These are phyloP conservation scores for Ormia ochracea DNA, from an alignment of 2,888 invertebrate genomes.

Conservation along the genomic window DNA sequence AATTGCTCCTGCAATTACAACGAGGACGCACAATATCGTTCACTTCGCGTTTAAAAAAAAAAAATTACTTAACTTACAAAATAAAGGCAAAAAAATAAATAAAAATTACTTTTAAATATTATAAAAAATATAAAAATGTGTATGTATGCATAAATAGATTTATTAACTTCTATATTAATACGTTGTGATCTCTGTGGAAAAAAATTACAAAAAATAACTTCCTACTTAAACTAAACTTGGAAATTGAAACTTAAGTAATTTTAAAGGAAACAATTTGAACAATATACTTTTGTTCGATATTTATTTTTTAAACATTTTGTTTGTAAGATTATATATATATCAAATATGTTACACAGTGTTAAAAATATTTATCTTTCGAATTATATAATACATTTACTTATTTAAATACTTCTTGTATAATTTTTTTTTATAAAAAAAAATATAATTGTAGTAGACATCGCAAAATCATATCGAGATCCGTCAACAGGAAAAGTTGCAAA, in stretches of 20 bases:
- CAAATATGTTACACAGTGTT: conserved; percentile 35
- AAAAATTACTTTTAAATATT: too few relatives aligned
- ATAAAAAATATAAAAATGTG: too few relatives aligned
- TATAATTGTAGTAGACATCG: background rate
- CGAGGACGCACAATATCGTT: too few relatives aligned
- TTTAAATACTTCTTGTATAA: conserved; percentile 1
- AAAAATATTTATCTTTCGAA: conserved; percentile 18
- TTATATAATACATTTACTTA: conserved; percentile 27
- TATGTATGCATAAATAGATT: too few relatives aligned
- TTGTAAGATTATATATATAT: conserved; percentile 13
- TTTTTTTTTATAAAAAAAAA: conserved; percentile 6
- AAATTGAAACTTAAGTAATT: background rate
- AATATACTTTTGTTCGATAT: background rate
- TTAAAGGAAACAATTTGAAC: conserved; percentile 20
- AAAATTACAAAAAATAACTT: too few relatives aligned
- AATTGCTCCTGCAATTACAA: too few relatives aligned
- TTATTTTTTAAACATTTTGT: conserved; percentile 20
- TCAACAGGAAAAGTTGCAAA: background rate
- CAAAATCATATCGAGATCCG: conserved; percentile 15
- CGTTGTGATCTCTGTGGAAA: background rate
- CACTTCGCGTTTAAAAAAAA: too few relatives aligned
- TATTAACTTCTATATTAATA: too few relatives aligned
- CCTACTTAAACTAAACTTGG: too few relatives aligned
- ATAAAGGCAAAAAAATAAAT: too few relatives aligned
- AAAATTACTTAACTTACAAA: too few relatives aligned